Conservation (phyloP, 2,888 invertebrate genomes). For the Epicampocera succincta region DNA sequence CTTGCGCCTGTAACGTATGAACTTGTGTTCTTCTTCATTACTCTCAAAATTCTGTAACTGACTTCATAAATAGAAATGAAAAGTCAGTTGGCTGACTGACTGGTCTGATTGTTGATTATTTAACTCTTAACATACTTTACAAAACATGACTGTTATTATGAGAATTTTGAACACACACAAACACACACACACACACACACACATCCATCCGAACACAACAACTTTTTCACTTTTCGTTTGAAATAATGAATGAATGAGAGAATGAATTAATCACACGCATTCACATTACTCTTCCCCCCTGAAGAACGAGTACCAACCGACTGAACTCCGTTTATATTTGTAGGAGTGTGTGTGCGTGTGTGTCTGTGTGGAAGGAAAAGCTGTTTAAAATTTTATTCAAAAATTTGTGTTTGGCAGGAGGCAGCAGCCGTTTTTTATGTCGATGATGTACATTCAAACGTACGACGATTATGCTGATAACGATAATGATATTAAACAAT, state of each 20-base stretch:
- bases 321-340: no score
- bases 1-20: conserved; percentile 9
- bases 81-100: conserved; percentile 55
- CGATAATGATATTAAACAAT: conserved; percentile 53
- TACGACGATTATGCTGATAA: conserved; percentile 44
- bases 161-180: conserved; percentile 45
- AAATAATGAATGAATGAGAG: conserved; percentile 54
- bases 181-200: neutral
- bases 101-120: conserved; percentile 45
- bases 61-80: conserved; percentile 44
- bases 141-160: conserved; percentile 37
- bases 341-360: no score
- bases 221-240: conserved; percentile 42
- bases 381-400: conserved; percentile 39
- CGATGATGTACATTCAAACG: neutral
- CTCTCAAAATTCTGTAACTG: conserved; percentile 25
- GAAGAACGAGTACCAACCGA: no score
- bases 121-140: conserved; percentile 61
- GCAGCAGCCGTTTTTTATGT: conserved; percentile 25
- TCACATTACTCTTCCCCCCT: conserved; percentile 60
- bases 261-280: conserved; percentile 67
- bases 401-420: conserved; percentile 41
- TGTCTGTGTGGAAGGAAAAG: conserved; percentile 8
- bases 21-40: conserved; percentile 23
- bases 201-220: no score